phyloP scores from a whole-genome alignment of 2,113 vertebrate species.

The Etheostoma spectabile region DNA sequence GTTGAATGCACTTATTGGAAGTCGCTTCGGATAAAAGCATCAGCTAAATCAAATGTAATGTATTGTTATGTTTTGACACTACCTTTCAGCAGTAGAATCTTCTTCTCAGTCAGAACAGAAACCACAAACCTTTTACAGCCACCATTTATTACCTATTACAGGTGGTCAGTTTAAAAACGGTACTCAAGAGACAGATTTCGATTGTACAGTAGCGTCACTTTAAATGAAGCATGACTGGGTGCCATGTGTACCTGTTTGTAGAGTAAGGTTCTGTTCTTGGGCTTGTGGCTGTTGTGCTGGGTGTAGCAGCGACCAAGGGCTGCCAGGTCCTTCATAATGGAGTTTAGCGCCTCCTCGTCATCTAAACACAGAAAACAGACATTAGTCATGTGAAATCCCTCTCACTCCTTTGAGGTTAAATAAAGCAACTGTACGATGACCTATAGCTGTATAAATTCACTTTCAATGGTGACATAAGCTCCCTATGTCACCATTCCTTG shows the following conservation, averaged over 20 bases:
- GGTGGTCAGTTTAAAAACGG: not conserved
- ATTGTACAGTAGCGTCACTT: constrained; percentile 34
- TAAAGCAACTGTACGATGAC: not conserved
- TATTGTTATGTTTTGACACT: not conserved
- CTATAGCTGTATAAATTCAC: not conserved
- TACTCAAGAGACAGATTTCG: not conserved
- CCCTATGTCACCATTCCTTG: not conserved
- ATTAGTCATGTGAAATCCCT: not conserved
- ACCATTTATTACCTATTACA: not conserved
- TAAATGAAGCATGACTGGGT: constrained; percentile 48
- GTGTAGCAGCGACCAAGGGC: constrained; percentile 88
- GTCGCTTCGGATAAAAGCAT: too few relatives aligned
- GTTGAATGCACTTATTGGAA: too few relatives aligned
- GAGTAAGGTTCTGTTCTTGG: constrained; percentile 84
- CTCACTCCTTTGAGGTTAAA: too few relatives aligned
- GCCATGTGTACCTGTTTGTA: constrained; percentile 86
- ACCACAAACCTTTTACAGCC: constrained; percentile 3
- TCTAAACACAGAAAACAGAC: constrained; percentile 78
- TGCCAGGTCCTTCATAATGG: constrained; percentile 95
- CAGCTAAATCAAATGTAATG: too few relatives aligned
- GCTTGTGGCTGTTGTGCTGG: constrained; percentile 87
- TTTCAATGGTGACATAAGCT: not conserved
- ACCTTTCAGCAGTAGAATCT: not conserved
- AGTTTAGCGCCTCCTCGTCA: constrained; percentile 92
- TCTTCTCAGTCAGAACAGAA: not conserved